These are phyloP conservation scores for Diglossa cyanea DNA, from an alignment of 2,797 vertebrate species.

Conservation along the genomic window DNA sequence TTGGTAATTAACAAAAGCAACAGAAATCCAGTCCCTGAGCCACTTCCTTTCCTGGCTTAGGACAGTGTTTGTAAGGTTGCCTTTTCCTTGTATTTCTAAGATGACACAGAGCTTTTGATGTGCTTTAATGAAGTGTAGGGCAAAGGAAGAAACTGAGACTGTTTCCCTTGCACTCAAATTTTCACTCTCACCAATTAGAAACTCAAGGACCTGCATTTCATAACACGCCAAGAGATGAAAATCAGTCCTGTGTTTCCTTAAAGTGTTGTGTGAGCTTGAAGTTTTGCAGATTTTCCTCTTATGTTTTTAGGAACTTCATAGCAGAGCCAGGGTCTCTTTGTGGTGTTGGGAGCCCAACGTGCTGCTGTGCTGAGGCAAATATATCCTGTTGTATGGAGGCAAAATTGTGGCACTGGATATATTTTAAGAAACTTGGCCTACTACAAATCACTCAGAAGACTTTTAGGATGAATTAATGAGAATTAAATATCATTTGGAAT, in stretches of 20 bases:
- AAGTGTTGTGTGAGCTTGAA: not conserved
- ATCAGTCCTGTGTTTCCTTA: not conserved
- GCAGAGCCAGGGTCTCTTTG: not conserved
- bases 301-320: not conserved
- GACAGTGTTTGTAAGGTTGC: not conserved
- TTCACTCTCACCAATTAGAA: not conserved
- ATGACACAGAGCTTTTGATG: not conserved
- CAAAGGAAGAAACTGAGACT: not conserved
- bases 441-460: not conserved
- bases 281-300: not conserved
- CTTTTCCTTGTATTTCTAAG: not conserved
- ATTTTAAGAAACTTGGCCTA: not conserved
- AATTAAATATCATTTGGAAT: not conserved
- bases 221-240: not conserved
- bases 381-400: fast-evolving
- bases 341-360: not conserved
- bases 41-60: not conserved
- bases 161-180: not conserved
- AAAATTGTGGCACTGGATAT: not conserved
- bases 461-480: not conserved
- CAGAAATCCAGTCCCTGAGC: not conserved
- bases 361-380: not conserved
- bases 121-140: not conserved
- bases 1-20: not conserved
- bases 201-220: not conserved